Evolutionary conservation across 2,888 invertebrate species (phyloP), one percentile per base, ranked within the genome.

Genomic region (Mayetiola destructor): DNA sequence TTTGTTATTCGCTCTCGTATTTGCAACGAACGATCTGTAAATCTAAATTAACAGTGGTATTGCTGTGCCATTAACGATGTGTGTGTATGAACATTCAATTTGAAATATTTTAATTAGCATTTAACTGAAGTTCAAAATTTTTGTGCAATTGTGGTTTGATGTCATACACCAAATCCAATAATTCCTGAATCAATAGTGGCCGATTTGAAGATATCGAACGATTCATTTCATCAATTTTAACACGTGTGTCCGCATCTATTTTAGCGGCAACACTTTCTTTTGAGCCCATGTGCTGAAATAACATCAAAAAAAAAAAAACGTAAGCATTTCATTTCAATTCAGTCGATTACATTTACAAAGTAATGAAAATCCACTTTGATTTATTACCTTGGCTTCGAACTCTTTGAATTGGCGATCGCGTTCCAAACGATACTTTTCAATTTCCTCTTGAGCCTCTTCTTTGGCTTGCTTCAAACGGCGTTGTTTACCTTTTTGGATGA

Each of bases 401-500:
- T 88, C 88, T 67, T 85, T 85, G 74, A 91, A 92, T 66, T 86
- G 85, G 64, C 79, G 80, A 69, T 93, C 91, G 35, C 90, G 78
- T 67, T 92, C 90, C 70, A 82, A 82, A 68, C 89, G 85, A 76
- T 93, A 94, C 69, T 87, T 88, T 67, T 94, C 93, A 62, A 95
- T 88, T 73, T 95, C 95, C 70, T 88, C 86, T 69, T 93, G 92
- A 60, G 95, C 95, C 75, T 95, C 94, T 68, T 95, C 93, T 75
- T 95, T 95, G 55, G 95, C 95, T 71, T 94, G 92, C 77, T 94
- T 95, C 74, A 95, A 79, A 68, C 94, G 81, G 67, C 85, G 84
- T 59, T 91, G 88, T 78, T 94, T 94, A 63, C 90, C 92, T 91
- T 68, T 60, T 75, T 72, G 3, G 12, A 55, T 14, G 37, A 29